phyloP scores from a whole-genome alignment of 2,888 invertebrate species.

The Hymenopus coronatus region DNA sequence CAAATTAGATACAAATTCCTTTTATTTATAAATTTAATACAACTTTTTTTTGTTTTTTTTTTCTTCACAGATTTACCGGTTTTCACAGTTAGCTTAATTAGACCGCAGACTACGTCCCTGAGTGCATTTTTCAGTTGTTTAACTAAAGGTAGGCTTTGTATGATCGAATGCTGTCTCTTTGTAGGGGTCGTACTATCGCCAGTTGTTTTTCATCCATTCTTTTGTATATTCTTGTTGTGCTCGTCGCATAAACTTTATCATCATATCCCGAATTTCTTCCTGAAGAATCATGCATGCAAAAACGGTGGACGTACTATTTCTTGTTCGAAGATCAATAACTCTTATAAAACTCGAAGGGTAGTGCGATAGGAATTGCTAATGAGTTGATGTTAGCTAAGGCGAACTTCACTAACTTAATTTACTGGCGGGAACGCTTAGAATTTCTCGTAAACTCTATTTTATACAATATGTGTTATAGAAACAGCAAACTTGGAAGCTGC shows the following conservation, averaged over 20 bases:
- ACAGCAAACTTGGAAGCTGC: background rate
- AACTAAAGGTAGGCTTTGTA: background rate
- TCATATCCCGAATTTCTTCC: background rate
- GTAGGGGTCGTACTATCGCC: background rate
- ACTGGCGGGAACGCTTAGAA: background rate
- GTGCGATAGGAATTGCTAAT: background rate
- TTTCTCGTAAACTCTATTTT: background rate
- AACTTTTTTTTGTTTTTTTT: too few species aligned
- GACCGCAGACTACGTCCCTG: too few species aligned
- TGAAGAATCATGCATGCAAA: background rate
- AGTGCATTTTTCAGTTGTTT: background rate
- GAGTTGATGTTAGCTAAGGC: background rate
- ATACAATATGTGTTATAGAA: background rate
- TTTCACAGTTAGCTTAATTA: too few species aligned
- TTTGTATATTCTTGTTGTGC: background rate
- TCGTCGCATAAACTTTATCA: background rate
- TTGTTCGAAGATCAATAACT: background rate
- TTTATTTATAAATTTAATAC: too few species aligned
- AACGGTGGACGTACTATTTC: background rate
- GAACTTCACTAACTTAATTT: background rate
- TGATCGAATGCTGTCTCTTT: background rate
- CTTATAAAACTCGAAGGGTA: background rate
- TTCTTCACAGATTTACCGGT: too few species aligned
- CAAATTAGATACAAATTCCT: too few species aligned
- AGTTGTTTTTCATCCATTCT: background rate